Evolutionary conservation across 2,888 invertebrate species (phyloP).

Genomic region (Nephrotoma guestfalica): DNA sequence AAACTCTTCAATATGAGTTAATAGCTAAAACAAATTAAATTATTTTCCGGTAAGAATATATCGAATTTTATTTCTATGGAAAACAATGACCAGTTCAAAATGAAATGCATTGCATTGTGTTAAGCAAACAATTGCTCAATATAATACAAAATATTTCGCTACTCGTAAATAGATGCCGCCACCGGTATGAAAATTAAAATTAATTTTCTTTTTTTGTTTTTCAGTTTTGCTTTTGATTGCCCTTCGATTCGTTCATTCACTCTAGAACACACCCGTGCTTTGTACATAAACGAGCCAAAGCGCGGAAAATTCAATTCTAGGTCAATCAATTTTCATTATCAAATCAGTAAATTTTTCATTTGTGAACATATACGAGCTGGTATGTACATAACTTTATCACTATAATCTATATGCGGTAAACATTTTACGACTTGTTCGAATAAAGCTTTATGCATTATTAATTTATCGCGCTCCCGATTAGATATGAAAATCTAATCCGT

Average conservation of each 20-base stretch:
- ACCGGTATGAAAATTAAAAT: not conserved
- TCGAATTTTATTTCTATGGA: too few species aligned
- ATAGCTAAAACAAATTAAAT: too few species aligned
- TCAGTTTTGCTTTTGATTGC: not conserved
- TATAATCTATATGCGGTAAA: too few species aligned
- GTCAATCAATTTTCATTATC: not conserved
- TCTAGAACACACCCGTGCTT: not conserved
- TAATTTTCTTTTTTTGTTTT: not conserved
- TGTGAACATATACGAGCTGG: too few species aligned
- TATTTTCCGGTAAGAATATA: too few species aligned
- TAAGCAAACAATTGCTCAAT: not conserved
- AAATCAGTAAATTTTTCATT: not conserved
- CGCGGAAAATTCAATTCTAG: not conserved
- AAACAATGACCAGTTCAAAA: not conserved
- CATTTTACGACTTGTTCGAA: not conserved
- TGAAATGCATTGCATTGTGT: not conserved
- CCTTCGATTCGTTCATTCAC: not conserved
- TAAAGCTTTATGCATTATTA: not conserved
- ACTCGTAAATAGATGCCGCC: not conserved
- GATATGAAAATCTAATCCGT: not conserved
- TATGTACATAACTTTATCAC: too few species aligned
- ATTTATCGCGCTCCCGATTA: not conserved
- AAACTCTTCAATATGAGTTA: too few species aligned
- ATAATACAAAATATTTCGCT: not conserved
- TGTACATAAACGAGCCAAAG: not conserved